phyloP scores from a whole-genome alignment of 1,140 invertebrate genomes.

The Lanistes nyassanus region DNA sequence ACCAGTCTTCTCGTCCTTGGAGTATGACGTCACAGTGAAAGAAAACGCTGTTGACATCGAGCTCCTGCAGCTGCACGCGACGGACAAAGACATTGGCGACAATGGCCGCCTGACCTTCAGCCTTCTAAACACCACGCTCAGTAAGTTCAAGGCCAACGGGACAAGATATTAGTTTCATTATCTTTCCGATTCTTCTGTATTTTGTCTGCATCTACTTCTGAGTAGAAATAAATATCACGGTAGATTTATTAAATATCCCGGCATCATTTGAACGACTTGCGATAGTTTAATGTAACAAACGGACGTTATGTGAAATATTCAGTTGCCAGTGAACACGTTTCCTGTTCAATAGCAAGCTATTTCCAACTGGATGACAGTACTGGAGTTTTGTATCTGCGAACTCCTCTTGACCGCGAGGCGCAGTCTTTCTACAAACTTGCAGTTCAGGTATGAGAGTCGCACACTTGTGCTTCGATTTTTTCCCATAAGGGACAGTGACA shows the following conservation, averaged over 20 bases:
- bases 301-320: no score
- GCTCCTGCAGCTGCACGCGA: slow-evolving; percentile 27
- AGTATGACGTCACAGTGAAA: slow-evolving; percentile 23
- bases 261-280: no score
- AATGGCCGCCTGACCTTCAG: slow-evolving; percentile 37
- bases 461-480: no score
- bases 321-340: no score
- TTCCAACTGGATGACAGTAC: slow-evolving; percentile 28
- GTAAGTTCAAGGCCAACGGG: slow-evolving; percentile 2
- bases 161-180: no score
- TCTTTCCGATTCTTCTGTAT: no score
- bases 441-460: slow-evolving; percentile 26
- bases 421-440: slow-evolving; percentile 17
- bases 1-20: slow-evolving; percentile 31
- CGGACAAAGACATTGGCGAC: slow-evolving; percentile 35
- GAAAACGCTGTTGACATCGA: slow-evolving; percentile 5
- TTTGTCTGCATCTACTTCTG: no score
- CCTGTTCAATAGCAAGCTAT: no score
- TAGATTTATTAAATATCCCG: no score
- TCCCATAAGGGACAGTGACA: no score
- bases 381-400: slow-evolving; percentile 31
- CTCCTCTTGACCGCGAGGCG: slow-evolving; percentile 41
- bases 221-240: no score
- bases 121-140: slow-evolving; percentile 6
- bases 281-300: no score